phyloP scores from a whole-genome alignment of 2,888 invertebrate species.

The Phyllotreta striolata region DNA sequence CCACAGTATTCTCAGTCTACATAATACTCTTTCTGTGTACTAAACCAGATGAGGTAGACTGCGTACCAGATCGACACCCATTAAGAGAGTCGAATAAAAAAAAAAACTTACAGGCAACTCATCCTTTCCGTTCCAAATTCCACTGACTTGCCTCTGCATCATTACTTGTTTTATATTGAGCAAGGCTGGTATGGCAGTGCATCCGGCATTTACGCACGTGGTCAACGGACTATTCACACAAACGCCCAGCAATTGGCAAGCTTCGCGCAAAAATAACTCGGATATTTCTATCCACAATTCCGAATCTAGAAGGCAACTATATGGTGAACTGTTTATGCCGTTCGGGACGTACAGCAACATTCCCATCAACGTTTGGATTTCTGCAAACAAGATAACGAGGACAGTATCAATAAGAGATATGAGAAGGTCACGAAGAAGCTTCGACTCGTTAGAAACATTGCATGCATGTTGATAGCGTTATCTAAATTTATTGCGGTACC shows the following conservation, averaged over 20 bases:
- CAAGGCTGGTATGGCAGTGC: constrained; percentile 91
- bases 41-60: no score
- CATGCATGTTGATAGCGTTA: background rate
- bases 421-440: background rate
- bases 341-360: constrained; percentile 80
- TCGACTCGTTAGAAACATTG: background rate
- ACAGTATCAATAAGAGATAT: no score
- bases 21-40: no score
- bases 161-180: constrained; percentile 93
- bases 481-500: constrained; percentile 58
- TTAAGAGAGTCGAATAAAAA: background rate
- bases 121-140: constrained; percentile 94
- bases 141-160: constrained; percentile 87
- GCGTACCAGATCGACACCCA: no score
- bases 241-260: constrained; percentile 88
- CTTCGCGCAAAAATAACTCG: constrained; percentile 91
- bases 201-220: constrained; percentile 92
- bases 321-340: constrained; percentile 82
- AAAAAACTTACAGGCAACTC: constrained; percentile 84
- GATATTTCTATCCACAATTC: constrained; percentile 86
- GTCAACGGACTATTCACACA: constrained; percentile 90
- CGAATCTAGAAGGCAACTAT: constrained; percentile 67
- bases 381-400: constrained; percentile 59
- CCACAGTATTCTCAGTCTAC: no score
- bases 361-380: constrained; percentile 87